Conservation (phyloP, 2,888 invertebrate genomes). For the Macrophya annulata region DNA sequence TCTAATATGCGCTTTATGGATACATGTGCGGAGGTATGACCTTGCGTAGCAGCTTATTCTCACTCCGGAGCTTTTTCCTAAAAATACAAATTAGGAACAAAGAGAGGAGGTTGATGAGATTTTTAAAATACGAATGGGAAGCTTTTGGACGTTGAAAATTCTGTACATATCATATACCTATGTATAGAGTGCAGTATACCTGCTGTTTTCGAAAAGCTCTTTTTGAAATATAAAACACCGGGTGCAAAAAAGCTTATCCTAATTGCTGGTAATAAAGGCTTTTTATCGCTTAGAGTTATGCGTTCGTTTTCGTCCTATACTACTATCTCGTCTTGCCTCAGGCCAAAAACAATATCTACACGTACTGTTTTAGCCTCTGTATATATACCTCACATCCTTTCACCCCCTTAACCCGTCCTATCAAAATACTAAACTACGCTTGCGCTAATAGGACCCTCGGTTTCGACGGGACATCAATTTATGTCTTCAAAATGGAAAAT, state of each 20-base stretch:
- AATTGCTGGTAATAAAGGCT: slow-evolving; percentile 52
- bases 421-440: slow-evolving; percentile 16
- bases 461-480: neutral
- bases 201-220: slow-evolving; percentile 16
- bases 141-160: neutral
- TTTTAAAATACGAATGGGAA: neutral
- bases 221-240: slow-evolving; percentile 11
- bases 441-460: neutral
- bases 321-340: slow-evolving; percentile 56
- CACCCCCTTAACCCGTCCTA: slow-evolving; percentile 5
- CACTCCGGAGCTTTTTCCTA: neutral
- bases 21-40: neutral
- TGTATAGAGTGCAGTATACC: neutral
- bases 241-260: slow-evolving; percentile 40
- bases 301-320: slow-evolving; percentile 17
- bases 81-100: neutral
- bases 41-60: neutral
- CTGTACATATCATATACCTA: neutral
- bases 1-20: neutral
- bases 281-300: slow-evolving; percentile 54
- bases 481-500: neutral
- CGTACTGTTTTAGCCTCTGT: slow-evolving; percentile 14
- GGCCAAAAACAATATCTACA: slow-evolving; percentile 62
- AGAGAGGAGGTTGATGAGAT: neutral
- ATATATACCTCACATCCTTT: slow-evolving; percentile 23